Evolutionary conservation across 2,888 invertebrate genomes (phyloP).

Genomic region (Bombylius discolor): DNA sequence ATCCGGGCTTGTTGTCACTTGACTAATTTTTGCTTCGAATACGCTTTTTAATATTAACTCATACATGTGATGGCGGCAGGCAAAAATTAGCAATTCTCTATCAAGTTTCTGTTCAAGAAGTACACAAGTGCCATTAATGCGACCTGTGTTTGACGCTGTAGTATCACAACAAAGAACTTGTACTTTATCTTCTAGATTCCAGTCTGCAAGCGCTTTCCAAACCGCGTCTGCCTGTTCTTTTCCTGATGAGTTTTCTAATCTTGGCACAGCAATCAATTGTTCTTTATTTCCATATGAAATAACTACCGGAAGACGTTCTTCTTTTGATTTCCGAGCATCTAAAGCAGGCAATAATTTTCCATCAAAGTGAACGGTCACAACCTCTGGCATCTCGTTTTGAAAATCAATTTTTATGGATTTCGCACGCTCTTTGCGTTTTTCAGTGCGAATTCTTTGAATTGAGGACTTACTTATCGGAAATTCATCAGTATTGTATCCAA

Average conservation of each 20-base stretch:
- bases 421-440: too few relatives aligned
- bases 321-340: slow-evolving; percentile 8
- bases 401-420: slow-evolving; percentile 24
- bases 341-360: slow-evolving; percentile 24
- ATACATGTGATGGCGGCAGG: slow-evolving; percentile 12
- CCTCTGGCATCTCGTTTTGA: slow-evolving; percentile 22
- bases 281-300: slow-evolving; percentile 20
- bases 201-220: slow-evolving; percentile 15
- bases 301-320: slow-evolving; percentile 26
- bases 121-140: slow-evolving; percentile 18
- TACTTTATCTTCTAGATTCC: slow-evolving; percentile 15
- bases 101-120: slow-evolving; percentile 16
- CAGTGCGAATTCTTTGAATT: slow-evolving; percentile 20
- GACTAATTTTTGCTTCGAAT: slow-evolving; percentile 15
- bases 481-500: too few relatives aligned
- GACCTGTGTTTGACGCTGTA: slow-evolving; percentile 19
- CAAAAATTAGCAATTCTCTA: slow-evolving; percentile 10
- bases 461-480: slow-evolving; percentile 8
- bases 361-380: slow-evolving; percentile 24
- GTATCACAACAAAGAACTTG: slow-evolving; percentile 18
- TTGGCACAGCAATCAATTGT: slow-evolving; percentile 21
- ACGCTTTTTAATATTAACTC: slow-evolving; percentile 17
- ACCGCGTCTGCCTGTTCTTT: slow-evolving; percentile 18
- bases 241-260: slow-evolving; percentile 18
- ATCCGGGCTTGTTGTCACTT: slow-evolving; percentile 17